Base-by-base conservation (phyloP, 2,888 invertebrate species). In the Celastrina argiolus region DNA sequence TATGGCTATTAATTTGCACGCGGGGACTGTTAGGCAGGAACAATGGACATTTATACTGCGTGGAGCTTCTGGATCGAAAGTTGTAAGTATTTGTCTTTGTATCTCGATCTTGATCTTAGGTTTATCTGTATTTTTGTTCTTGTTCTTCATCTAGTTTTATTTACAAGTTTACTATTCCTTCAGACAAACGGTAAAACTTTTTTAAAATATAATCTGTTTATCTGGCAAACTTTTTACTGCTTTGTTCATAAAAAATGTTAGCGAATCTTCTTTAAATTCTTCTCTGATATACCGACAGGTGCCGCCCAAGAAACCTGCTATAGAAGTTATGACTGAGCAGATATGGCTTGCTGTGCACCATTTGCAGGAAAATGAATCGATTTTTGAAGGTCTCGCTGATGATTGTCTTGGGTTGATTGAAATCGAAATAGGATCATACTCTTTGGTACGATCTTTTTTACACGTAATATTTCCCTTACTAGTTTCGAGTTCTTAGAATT, bases 1-100 rank as follows among this genome's bases (percentile, higher is more conserved):
- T 75, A 92, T 94, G 69, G 95, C 96, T 2, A 94, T 98, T 72
- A 93, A 94, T 78, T 91, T 94, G 65, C 92, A 96, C 75, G 93
- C 92, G 0, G 92, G 92, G 0, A 77, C 87, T 0, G 93, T 98
- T 12, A 80, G 80, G 0, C 87, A 92, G 0, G 82, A 85, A 0
- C 95, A 97, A 74, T 97, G 96, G 94, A 94, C 94, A 81, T 97
- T 95, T 79, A 90, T 98, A 66, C 88, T 97, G 0, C 92, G 97
- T 45, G 97, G 97, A 1, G 87, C 95, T 34, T 91, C 94, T 0
- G 94, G 93, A 5, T 84, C 92, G 4, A 87, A 86, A 78, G 88
- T 91, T 67, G 90, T 88, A 71, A 76, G 82, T 76, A 39, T 34
- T 16, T 16, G 16, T 12, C 14, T n/a, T 1, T 45, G 18, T 1